Percentiles rank a stretch among this genome's conserved stretches.
Evolutionary conservation across 2,797 vertebrate genomes (phyloP).

Genomic region (Acanthurus tractus): DNA sequence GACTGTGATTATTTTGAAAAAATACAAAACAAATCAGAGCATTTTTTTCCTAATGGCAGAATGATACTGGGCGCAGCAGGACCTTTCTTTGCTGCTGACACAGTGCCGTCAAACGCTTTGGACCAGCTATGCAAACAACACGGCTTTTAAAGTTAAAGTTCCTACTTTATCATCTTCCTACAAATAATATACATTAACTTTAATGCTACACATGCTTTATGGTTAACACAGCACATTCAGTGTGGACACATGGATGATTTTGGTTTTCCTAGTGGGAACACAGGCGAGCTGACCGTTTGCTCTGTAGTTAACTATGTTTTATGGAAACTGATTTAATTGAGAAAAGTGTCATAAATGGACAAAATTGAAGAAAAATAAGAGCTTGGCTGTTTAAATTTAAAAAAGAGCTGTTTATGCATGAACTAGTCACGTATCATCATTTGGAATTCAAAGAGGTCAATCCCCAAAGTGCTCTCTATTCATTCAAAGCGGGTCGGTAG

Average conservation of each 20-base stretch:
- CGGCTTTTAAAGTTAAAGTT: no score
- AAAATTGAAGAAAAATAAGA: slow-evolving; percentile 32
- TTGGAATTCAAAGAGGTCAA: slow-evolving; percentile 55
- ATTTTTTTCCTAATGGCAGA: no score
- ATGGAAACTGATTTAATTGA: slow-evolving; percentile 11
- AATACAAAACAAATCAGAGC: no score
- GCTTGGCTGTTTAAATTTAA: slow-evolving; percentile 21
- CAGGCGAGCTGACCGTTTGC: neutral
- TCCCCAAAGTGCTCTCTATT: slow-evolving; percentile 41
- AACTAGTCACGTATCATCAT: slow-evolving; percentile 47
- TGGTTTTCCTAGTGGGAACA: neutral
- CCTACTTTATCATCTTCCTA: neutral
- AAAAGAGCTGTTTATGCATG: slow-evolving; percentile 19
- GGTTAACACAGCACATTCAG: neutral
- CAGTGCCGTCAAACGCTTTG: no score
- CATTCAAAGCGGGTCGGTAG: slow-evolving; percentile 38
- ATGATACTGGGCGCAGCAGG: no score
- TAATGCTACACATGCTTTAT: neutral
- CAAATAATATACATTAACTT: neutral
- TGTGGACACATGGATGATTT: neutral
- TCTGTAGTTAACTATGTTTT: neutral
- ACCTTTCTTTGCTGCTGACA: no score
- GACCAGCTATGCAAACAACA: no score
- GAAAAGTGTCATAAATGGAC: slow-evolving; percentile 16
- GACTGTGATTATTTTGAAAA: no score